These are phyloP conservation scores for Monochamus saltuarius DNA, from an alignment of 1,140 invertebrate species.

Conservation along the genomic window DNA sequence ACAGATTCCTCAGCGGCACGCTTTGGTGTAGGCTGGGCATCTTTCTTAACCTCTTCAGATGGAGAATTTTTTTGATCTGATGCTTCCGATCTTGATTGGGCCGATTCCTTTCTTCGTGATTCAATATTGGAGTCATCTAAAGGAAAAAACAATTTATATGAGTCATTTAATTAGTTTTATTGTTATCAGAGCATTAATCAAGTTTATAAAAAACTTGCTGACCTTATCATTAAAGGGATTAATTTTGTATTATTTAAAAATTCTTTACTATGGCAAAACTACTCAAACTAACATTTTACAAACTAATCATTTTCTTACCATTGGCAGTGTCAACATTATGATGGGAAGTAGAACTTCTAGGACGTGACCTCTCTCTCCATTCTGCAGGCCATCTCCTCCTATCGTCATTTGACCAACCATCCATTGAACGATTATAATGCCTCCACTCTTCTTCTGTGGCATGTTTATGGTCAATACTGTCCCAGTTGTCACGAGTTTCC, in stretches of 20 bases:
- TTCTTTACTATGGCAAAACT: not conserved
- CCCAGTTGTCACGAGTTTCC: constrained; percentile 41
- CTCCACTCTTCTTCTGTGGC: constrained; percentile 47
- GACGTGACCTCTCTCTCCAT: constrained; percentile 43
- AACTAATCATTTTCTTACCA: constrained; percentile 20
- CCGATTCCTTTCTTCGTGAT: constrained; percentile 30
- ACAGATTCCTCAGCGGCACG: constrained; percentile 49
- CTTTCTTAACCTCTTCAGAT: constrained; percentile 9
- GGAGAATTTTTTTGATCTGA: constrained; percentile 8
- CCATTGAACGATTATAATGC: constrained; percentile 44
- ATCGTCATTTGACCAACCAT: constrained; percentile 44
- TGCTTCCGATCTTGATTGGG: constrained; percentile 8
- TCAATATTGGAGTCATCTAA: constrained; percentile 32
- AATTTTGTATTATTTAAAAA: not conserved
- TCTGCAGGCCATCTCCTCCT: constrained; percentile 45
- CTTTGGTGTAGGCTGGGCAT: constrained; percentile 23
- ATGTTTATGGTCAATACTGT: constrained; percentile 29
- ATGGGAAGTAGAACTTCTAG: constrained; percentile 45
- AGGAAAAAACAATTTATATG: constrained; percentile 12
- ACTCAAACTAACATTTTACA: too few species aligned
- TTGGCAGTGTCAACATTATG: constrained; percentile 19
- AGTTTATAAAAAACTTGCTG: too few species aligned
- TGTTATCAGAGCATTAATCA: too few species aligned
- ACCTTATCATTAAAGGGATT: too few species aligned
- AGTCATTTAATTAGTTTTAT: too few species aligned